phyloP scores from a whole-genome alignment of 2,888 invertebrate species.

The Macroteleia sp. region DNA sequence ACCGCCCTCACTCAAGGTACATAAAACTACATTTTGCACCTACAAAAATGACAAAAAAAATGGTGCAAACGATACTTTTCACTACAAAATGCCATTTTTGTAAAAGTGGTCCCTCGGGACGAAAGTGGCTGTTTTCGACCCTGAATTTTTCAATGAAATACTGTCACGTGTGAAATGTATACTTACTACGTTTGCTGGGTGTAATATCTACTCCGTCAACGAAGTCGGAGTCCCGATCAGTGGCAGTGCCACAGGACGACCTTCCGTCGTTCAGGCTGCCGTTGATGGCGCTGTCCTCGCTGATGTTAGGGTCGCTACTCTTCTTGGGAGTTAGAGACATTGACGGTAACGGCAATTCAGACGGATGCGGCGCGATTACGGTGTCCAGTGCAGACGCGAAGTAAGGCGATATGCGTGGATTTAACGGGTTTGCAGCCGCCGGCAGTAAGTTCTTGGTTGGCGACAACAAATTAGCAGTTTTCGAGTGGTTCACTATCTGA shows the following conservation, averaged over 20 bases:
- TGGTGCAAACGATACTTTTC: no score
- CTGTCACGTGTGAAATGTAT: no score
- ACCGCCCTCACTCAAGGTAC: no score
- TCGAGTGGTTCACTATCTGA: constrained; percentile 70
- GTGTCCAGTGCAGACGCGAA: constrained; percentile 64
- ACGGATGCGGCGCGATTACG: constrained; percentile 81
- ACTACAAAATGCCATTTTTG: no score
- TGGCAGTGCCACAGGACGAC: constrained; percentile 65
- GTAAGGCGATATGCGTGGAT: constrained; percentile 78
- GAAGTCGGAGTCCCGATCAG: constrained; percentile 66
- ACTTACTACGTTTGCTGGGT: constrained; percentile 77
- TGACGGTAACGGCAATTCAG: constrained; percentile 80
- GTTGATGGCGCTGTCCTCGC: constrained; percentile 66
- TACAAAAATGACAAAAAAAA: no score
- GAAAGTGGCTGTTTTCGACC: no score
- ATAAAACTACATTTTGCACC: no score
- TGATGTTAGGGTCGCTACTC: constrained; percentile 31
- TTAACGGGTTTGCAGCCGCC: constrained; percentile 79
- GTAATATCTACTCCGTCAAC: constrained; percentile 71
- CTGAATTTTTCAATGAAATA: no score
- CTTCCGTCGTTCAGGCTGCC: constrained; percentile 48
- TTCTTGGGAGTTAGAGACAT: constrained; percentile 78
- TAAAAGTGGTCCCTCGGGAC: no score
- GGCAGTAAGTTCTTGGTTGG: constrained; percentile 79
- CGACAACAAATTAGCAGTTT: constrained; percentile 75